phyloP scores from a whole-genome alignment of 2,113 vertebrate species.

The Panthera uncia region DNA sequence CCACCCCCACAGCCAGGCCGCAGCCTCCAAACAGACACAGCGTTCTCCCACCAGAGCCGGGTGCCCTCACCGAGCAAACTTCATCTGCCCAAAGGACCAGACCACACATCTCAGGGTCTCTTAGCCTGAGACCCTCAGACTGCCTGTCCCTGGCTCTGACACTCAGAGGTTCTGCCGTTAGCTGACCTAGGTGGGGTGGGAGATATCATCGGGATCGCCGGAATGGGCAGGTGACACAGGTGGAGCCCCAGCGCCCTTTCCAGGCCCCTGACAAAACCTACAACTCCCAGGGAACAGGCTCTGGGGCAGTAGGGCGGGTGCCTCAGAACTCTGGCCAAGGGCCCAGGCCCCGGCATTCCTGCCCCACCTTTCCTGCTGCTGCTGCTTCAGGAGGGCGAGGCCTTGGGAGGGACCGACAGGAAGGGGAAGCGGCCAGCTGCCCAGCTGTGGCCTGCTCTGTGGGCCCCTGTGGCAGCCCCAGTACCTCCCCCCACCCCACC shows the following conservation, averaged over 20 bases:
- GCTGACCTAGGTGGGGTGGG: not conserved
- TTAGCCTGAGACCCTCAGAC: not conserved
- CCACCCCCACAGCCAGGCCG: not conserved
- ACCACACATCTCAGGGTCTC: not conserved
- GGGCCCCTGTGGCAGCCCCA: not conserved
- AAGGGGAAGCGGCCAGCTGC: not conserved
- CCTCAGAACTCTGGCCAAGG: conserved; percentile 14
- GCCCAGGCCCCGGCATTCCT: conserved; percentile 32
- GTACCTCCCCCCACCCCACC: not conserved
- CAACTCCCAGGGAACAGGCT: not conserved
- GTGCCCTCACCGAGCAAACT: not conserved
- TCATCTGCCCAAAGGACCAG: not conserved
- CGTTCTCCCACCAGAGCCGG: not conserved
- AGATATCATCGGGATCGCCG: not conserved
- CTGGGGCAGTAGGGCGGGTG: not conserved
- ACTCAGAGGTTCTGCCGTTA: not conserved
- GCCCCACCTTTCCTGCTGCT: conserved; percentile 76
- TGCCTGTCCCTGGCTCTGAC: not conserved
- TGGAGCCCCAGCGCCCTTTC: not conserved
- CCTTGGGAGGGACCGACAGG: conserved; percentile 26
- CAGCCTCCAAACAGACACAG: not conserved
- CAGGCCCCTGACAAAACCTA: not conserved
- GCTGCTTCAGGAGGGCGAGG: conserved; percentile 7
- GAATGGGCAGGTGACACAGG: not conserved
- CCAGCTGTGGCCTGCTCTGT: not conserved